Conservation (phyloP, 1,140 invertebrate genomes). For the Olivierus martensii region DNA sequence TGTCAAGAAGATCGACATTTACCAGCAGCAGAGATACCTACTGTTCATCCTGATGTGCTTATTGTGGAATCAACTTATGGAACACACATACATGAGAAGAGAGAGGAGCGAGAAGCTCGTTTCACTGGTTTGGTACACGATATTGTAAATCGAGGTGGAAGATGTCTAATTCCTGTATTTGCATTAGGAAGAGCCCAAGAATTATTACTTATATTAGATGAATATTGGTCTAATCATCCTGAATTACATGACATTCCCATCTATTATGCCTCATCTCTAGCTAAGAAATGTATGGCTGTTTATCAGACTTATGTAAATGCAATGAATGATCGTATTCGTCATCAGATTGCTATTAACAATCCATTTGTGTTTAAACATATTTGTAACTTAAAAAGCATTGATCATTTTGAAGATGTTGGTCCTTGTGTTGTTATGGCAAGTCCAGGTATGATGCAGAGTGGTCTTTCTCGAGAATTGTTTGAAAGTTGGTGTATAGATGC, state of each 20-base stretch:
- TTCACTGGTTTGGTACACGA: conserved; percentile 93
- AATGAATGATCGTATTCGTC: conserved; percentile 94
- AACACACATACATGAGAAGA: conserved; percentile 96
- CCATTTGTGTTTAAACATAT: conserved; percentile 99
- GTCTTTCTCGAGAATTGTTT: conserved; percentile 91
- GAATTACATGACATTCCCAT: conserved; percentile 98
- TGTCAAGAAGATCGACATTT: conserved; percentile 97
- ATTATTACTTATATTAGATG: conserved; percentile 87
- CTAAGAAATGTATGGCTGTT: conserved; percentile 99
- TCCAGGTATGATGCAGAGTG: conserved; percentile 99
- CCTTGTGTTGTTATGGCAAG: conserved; percentile 99
- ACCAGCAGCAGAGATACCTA: conserved; percentile 97
- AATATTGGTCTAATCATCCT: conserved; percentile 96
- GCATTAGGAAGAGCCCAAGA: conserved; percentile 96
- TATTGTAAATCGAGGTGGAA: conserved; percentile 86
- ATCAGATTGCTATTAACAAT: conserved; percentile 96
- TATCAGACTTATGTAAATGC: conserved; percentile 99
- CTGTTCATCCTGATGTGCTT: conserved; percentile 85
- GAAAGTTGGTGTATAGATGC: conserved; percentile 97
- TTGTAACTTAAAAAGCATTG: conserved; percentile 96
- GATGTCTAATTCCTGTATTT: conserved; percentile 97
- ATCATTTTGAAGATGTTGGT: conserved; percentile 98
- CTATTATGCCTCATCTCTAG: conserved; percentile 96
- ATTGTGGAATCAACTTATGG: conserved; percentile 99
- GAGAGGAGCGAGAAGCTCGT: conserved; percentile 86